Conservation (phyloP, 2,797 vertebrate species). For the Acanthurus tractus region DNA sequence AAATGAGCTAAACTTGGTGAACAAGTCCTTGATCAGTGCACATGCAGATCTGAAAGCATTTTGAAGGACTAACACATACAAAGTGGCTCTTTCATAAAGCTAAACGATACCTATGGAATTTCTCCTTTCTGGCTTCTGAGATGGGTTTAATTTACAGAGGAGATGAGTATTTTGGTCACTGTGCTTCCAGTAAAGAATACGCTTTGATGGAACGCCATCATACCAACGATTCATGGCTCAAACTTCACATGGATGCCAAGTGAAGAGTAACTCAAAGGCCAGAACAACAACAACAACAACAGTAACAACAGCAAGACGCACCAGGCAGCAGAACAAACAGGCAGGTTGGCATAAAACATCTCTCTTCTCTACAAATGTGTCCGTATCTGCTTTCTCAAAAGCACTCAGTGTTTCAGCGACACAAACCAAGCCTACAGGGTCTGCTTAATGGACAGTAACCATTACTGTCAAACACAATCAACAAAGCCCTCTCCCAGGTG, state of each 20-base stretch:
- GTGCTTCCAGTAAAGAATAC: constrained; percentile 5
- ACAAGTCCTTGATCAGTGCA: background rate
- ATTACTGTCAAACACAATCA: constrained; percentile 64
- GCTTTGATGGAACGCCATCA: background rate
- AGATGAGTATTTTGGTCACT: background rate
- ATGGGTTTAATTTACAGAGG: background rate
- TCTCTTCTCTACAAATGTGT: constrained; percentile 28
- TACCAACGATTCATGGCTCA: constrained; percentile 3
- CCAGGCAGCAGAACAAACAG: constrained; percentile 18
- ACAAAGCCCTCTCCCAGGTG: constrained; percentile 41
- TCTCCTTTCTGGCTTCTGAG: background rate
- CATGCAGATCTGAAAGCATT: background rate
- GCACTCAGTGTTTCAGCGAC: constrained; percentile 29
- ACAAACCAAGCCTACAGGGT: constrained; percentile 34
- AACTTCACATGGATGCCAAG: background rate
- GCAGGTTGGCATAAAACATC: background rate
- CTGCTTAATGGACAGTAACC: constrained; percentile 62
- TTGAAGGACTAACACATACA: background rate
- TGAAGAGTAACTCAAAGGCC: background rate
- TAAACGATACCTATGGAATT: background rate
- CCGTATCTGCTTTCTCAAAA: constrained; percentile 40
- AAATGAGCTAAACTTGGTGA: background rate
- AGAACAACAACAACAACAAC: background rate
- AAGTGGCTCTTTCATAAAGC: background rate
- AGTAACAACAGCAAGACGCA: background rate